Evolutionary conservation across 2,888 invertebrate genomes (phyloP).

Genomic region (Melieria picta): DNA sequence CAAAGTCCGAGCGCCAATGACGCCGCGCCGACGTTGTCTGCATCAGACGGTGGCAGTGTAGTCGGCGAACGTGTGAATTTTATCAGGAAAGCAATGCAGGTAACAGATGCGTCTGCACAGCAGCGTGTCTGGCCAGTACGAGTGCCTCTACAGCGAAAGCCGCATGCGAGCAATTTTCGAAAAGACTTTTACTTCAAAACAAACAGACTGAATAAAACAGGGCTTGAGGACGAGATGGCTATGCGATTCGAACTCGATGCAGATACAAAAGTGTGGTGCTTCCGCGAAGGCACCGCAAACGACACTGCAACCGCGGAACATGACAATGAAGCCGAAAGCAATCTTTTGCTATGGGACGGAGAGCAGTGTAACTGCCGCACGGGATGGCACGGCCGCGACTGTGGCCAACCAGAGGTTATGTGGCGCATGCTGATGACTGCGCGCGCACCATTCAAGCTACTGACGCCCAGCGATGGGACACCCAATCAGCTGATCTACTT

Average conservation of each 20-base stretch:
- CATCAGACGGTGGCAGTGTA: neutral
- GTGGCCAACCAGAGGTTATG: conserved; percentile 74
- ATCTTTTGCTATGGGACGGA: conserved; percentile 37
- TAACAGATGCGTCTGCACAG: neutral
- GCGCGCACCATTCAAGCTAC: conserved; percentile 57
- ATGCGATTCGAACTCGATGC: neutral
- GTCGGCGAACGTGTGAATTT: conserved; percentile 49
- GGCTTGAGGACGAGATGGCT: conserved; percentile 38
- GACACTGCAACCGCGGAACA: neutral
- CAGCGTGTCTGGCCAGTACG: conserved; percentile 29
- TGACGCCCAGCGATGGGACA: conserved; percentile 38
- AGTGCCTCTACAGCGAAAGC: conserved; percentile 26
- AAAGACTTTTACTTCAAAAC: conserved; percentile 50
- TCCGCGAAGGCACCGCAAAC: conserved; percentile 55
- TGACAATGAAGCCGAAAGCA: conserved; percentile 12
- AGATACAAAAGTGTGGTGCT: conserved; percentile 51
- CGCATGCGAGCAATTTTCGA: conserved; percentile 46
- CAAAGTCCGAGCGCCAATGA: conserved; percentile 34
- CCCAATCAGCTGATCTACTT: conserved; percentile 69
- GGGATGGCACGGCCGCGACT: conserved; percentile 75
- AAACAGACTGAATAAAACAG: conserved; percentile 45
- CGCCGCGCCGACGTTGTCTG: conserved; percentile 3
- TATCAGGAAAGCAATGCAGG: conserved; percentile 37
- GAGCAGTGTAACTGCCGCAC: conserved; percentile 69
- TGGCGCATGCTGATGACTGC: conserved; percentile 74